Percentiles rank a stretch among this genome's conserved stretches.
Conservation (phyloP, 2,797 vertebrate genomes). For the Emydoidea blandingii region DNA sequence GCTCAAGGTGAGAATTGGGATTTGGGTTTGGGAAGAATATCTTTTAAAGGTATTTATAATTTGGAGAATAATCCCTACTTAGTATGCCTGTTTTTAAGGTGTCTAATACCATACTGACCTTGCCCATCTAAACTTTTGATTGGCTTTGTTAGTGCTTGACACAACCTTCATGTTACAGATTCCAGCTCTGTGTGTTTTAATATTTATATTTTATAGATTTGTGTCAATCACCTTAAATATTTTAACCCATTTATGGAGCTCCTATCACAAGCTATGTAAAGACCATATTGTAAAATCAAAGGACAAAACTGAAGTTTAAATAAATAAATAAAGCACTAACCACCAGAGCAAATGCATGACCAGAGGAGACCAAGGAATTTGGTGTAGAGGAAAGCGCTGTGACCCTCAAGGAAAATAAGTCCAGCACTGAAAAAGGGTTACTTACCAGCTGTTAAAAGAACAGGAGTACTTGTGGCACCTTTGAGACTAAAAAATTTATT, state of each 20-base stretch:
- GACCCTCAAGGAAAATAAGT: background rate
- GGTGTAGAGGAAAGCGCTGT: background rate
- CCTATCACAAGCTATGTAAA: background rate
- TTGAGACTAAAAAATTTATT: too few relatives aligned
- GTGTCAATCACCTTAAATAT: background rate
- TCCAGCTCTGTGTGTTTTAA: background rate
- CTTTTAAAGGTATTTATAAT: background rate
- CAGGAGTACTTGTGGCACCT: too few relatives aligned
- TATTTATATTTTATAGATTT: background rate
- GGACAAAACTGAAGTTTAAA: background rate
- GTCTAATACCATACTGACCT: background rate
- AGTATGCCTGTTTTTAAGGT: background rate
- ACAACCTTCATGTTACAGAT: background rate
- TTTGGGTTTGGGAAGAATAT: background rate
- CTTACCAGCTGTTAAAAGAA: background rate
- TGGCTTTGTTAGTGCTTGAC: background rate
- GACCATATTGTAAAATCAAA: background rate
- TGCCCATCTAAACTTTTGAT: background rate
- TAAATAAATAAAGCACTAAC: background rate
- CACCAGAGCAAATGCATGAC: background rate
- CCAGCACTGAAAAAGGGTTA: background rate
- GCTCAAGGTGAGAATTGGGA: conserved; percentile 87
- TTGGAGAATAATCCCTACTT: background rate
- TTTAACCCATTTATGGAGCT: background rate
- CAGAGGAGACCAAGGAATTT: background rate